These are phyloP conservation scores for Protaetia brevitarsis DNA, from an alignment of 1,140 invertebrate species.

Conservation along the genomic window DNA sequence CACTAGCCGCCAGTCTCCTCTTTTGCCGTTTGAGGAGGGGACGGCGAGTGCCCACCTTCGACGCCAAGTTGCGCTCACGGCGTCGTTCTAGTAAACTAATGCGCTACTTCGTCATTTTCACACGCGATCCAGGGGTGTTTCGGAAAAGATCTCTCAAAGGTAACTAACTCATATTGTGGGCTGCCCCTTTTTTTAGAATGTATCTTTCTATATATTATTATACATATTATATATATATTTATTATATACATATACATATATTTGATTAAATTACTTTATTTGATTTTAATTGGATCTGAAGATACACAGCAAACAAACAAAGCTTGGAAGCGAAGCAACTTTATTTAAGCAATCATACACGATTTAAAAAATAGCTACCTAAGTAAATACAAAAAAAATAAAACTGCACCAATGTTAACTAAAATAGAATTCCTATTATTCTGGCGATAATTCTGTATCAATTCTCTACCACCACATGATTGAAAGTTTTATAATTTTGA, in stretches of 20 bases:
- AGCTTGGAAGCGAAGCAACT: background rate
- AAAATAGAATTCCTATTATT: too few relatives aligned
- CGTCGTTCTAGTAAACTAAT: conserved; percentile 49
- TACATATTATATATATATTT: conserved; percentile 19
- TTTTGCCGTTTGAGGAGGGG: background rate
- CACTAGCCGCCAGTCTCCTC: background rate
- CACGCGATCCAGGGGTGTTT: conserved; percentile 72
- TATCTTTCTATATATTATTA: conserved; percentile 36
- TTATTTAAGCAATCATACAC: conserved; percentile 21
- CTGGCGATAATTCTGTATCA: too few relatives aligned
- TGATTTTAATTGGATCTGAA: conserved; percentile 2
- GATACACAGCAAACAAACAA: background rate
- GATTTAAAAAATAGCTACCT: too few relatives aligned
- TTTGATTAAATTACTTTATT: background rate
- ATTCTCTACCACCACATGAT: too few relatives aligned
- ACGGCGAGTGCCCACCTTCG: background rate
- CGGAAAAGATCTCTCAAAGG: conserved; percentile 91
- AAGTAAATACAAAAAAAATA: too few relatives aligned
- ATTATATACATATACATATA: conserved; percentile 23
- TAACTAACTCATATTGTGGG: conserved; percentile 57
- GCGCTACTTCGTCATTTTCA: conserved; percentile 53
- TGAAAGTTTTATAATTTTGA: too few relatives aligned
- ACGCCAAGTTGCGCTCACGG: conserved; percentile 20
- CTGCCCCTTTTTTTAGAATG: conserved; percentile 50
- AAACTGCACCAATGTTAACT: too few relatives aligned